Conservation (phyloP, 2,888 invertebrate genomes). For the Andrena praecox region DNA sequence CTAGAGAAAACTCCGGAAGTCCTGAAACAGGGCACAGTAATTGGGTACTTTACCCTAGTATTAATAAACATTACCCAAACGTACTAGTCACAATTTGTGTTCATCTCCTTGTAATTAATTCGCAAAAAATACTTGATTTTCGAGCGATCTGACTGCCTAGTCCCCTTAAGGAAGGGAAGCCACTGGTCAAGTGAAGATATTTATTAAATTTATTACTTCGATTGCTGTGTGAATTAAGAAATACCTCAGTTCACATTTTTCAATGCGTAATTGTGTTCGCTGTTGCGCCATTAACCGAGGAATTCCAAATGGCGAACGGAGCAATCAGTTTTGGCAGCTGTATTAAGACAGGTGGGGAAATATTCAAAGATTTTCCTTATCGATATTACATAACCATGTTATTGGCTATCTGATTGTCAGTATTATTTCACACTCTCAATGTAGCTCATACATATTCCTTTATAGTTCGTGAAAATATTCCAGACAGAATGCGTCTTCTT, state of each 20-base stretch:
- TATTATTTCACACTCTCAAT: not conserved
- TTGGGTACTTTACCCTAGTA: no score
- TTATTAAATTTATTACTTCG: no score
- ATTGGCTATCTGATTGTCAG: slow-evolving; percentile 9
- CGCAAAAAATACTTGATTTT: no score
- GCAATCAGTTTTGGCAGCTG: slow-evolving; percentile 67
- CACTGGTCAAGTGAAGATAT: no score
- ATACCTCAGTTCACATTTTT: slow-evolving; percentile 55
- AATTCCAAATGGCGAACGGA: slow-evolving; percentile 53
- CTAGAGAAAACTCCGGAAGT: no score
- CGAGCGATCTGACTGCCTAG: no score
- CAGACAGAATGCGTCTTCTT: not conserved
- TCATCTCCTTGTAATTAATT: no score
- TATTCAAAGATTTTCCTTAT: slow-evolving; percentile 56
- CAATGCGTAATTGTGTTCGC: slow-evolving; percentile 44
- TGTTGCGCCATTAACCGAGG: slow-evolving; percentile 53
- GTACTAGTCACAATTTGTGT: no score
- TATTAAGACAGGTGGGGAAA: slow-evolving; percentile 66
- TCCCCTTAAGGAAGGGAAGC: no score
- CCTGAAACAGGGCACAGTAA: no score
- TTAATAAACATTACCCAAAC: no score
- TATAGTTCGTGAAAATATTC: not conserved
- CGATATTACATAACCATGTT: slow-evolving; percentile 7
- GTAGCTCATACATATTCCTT: no score
- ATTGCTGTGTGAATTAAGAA: slow-evolving; percentile 59